These are phyloP conservation scores for Tridacna gigas DNA, from an alignment of 2,888 invertebrate species.

Conservation along the genomic window DNA sequence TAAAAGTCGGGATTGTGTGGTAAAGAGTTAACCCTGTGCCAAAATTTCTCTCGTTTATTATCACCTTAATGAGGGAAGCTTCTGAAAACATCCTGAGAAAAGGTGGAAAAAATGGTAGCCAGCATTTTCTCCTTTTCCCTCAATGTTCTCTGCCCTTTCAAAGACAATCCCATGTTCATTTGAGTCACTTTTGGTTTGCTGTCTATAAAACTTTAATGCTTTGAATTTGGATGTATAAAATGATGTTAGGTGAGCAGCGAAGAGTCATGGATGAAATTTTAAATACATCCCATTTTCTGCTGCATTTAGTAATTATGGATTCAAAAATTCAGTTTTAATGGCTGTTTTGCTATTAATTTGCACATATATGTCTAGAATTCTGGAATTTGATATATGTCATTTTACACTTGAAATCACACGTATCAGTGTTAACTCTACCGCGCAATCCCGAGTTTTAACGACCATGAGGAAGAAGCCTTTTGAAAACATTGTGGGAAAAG, in stretches of 20 bases:
- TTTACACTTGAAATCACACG: background rate
- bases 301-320: background rate
- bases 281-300: background rate
- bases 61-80: background rate
- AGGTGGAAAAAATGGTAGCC: background rate
- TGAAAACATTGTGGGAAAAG: slow-evolving; percentile 6
- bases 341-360: slow-evolving; percentile 3
- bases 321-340: slow-evolving; percentile 1
- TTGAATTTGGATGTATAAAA: too few relatives aligned
- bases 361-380: slow-evolving; percentile 4
- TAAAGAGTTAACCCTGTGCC: background rate
- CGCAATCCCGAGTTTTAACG: background rate
- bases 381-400: background rate
- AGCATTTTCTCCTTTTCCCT: too few relatives aligned
- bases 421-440: too few relatives aligned
- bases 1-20: background rate
- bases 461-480: background rate
- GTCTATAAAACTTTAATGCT: too few relatives aligned
- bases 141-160: too few relatives aligned
- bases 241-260: too few relatives aligned
- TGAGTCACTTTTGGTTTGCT: too few relatives aligned
- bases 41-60: background rate
- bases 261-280: too few relatives aligned
- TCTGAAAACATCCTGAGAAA: background rate
- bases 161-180: too few relatives aligned